phyloP scores from a whole-genome alignment of 2,797 vertebrate genomes.

The Acanthis flammea region DNA sequence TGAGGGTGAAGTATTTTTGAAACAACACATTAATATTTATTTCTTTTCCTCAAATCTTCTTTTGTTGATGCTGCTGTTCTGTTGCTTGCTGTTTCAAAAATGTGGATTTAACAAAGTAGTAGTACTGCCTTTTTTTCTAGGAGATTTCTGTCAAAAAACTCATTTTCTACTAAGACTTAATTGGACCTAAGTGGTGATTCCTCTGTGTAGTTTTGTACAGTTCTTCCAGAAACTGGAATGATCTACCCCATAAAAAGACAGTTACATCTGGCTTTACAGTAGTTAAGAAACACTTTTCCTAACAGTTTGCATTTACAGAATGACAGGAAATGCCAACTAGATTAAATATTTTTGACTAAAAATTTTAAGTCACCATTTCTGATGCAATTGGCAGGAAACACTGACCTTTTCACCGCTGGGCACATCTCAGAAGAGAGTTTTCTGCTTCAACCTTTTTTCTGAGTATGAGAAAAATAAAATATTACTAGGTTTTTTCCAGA shows the following conservation, averaged over 20 bases:
- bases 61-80: neutral
- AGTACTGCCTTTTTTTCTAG: neutral
- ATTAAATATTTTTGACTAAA: neutral
- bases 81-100: neutral
- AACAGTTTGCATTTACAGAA: neutral
- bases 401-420: neutral
- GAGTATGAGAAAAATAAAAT: neutral
- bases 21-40: neutral
- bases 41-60: neutral
- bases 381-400: neutral
- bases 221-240: neutral
- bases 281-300: neutral
- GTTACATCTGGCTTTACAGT: neutral
- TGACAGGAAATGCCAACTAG: neutral
- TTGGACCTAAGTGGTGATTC: neutral
- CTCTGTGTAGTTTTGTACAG: neutral
- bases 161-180: neutral
- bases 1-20: neutral
- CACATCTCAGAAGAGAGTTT: neutral
- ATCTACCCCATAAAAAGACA: neutral
- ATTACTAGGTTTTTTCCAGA: slow-evolving; percentile 7
- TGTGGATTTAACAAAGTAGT: neutral
- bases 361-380: neutral
- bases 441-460: neutral
- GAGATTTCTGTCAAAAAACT: neutral